phyloP scores from a whole-genome alignment of 2,888 invertebrate species.

The Thumatha senex region DNA sequence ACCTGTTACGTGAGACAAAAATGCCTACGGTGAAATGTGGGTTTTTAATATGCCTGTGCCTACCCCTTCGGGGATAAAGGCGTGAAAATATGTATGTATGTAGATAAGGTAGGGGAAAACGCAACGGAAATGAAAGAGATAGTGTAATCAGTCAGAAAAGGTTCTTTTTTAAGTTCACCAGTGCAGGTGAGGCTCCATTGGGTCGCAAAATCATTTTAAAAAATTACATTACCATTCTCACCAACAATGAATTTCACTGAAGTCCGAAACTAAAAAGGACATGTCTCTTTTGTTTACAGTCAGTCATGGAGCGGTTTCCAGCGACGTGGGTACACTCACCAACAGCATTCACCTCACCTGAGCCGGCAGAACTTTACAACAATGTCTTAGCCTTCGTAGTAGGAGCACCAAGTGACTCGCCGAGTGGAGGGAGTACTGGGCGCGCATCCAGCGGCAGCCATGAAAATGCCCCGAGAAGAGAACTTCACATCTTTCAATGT shows the following conservation, averaged over 20 bases:
- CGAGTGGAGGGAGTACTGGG: constrained; percentile 49
- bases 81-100: too few relatives aligned
- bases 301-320: constrained; percentile 98
- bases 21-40: too few relatives aligned
- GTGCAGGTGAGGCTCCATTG: too few relatives aligned
- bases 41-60: too few relatives aligned
- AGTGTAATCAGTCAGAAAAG: too few relatives aligned
- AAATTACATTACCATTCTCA: too few relatives aligned
- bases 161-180: too few relatives aligned
- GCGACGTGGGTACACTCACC: constrained; percentile 96
- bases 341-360: constrained; percentile 98
- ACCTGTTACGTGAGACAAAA: too few relatives aligned
- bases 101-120: too few relatives aligned
- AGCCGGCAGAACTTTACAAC: constrained; percentile 98
- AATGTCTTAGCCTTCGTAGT: constrained; percentile 99
- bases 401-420: constrained; percentile 73
- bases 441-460: constrained; percentile 19
- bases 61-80: too few relatives aligned
- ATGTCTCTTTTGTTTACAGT: constrained; percentile 78
- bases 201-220: too few relatives aligned
- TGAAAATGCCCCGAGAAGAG: constrained; percentile 82
- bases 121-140: too few relatives aligned
- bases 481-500: constrained; percentile 98
- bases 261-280: background rate
- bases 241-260: background rate